phyloP scores from a whole-genome alignment of 2,113 vertebrate species.

The Nematolebias whitei region DNA sequence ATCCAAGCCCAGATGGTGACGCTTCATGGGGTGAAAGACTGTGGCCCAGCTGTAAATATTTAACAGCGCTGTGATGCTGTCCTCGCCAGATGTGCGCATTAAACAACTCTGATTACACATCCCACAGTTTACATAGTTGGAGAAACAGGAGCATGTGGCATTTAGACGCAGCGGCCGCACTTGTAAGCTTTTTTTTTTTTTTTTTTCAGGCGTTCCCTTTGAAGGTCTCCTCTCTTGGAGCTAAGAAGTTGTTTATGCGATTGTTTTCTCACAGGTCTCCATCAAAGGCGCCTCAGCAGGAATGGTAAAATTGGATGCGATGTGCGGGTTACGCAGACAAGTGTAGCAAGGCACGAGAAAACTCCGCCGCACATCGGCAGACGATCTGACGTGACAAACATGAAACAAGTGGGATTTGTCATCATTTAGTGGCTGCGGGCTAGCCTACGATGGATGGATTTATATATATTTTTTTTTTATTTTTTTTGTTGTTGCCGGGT shows the following conservation, averaged over 20 bases:
- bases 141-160: constrained; percentile 83
- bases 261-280: constrained; percentile 68
- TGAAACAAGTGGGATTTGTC: background rate
- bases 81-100: constrained; percentile 81
- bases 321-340: constrained; percentile 59
- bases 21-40: constrained; percentile 79
- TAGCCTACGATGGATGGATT: background rate
- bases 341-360: constrained; percentile 34
- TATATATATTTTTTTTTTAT: no score
- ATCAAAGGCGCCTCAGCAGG: constrained; percentile 62
- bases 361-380: background rate
- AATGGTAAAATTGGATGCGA: constrained; percentile 47
- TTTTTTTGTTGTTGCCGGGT: background rate
- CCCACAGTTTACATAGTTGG: constrained; percentile 83
- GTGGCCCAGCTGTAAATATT: constrained; percentile 81
- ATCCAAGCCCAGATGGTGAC: constrained; percentile 78
- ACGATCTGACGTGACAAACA: constrained; percentile 1
- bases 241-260: constrained; percentile 67
- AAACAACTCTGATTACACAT: constrained; percentile 85
- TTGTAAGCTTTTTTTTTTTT: constrained; percentile 75
- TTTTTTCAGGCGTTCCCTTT: constrained; percentile 67
- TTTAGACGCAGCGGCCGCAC: constrained; percentile 71
- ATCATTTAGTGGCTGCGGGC: background rate
- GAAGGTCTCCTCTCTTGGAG: constrained; percentile 58
- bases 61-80: constrained; percentile 77